These are phyloP conservation scores for Mycteria americana DNA, from an alignment of 2,797 vertebrate genomes.

Conservation along the genomic window DNA sequence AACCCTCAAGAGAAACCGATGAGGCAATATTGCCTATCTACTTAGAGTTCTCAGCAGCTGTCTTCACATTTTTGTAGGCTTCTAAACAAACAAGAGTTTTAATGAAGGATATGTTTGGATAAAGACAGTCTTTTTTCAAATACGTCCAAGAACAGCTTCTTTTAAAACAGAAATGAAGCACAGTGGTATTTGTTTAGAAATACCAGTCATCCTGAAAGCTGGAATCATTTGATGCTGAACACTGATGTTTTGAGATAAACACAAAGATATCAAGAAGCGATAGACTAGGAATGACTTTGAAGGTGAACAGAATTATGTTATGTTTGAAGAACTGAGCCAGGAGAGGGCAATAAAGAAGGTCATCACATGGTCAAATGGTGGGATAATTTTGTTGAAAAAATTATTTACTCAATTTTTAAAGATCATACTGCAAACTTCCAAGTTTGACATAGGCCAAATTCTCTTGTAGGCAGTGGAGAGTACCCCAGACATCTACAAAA, in stretches of 20 bases:
- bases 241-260: background rate
- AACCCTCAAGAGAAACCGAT: background rate
- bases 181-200: background rate
- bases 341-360: background rate
- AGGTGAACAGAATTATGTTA: background rate
- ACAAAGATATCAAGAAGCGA: background rate
- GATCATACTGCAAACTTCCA: background rate
- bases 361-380: background rate
- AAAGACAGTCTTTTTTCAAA: background rate
- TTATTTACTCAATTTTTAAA: background rate
- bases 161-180: background rate
- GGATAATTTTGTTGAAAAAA: background rate
- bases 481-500: background rate
- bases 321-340: background rate
- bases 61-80: background rate
- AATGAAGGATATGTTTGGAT: background rate
- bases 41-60: background rate
- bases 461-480: background rate
- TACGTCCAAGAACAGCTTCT: background rate
- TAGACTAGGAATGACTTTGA: background rate
- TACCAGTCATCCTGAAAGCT: background rate
- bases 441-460: background rate
- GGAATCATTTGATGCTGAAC: background rate
- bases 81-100: background rate
- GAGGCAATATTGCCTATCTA: background rate